Evolutionary conservation across 2,113 vertebrate species (phyloP).

Genomic region (Cynopterus brachyotis): DNA sequence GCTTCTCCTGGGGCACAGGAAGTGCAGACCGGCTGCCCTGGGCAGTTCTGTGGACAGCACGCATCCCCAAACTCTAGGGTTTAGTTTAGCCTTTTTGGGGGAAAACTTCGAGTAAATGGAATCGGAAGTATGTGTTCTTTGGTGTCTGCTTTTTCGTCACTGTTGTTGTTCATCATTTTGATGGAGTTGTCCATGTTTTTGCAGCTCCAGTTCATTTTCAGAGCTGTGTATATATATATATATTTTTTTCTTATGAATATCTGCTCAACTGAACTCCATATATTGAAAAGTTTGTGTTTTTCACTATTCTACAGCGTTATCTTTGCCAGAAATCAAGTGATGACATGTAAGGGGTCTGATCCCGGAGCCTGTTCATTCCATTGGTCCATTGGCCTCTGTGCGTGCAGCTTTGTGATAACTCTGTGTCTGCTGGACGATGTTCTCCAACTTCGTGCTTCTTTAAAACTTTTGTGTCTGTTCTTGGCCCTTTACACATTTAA

Average conservation of each 20-base stretch:
- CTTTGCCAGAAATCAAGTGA: neutral
- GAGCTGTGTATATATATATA: no score
- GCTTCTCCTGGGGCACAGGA: neutral
- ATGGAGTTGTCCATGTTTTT: rapidly evolving
- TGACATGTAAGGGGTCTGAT: neutral
- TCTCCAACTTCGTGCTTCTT: neutral
- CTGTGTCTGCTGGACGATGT: no score
- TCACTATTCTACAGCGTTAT: neutral
- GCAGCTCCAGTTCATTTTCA: neutral
- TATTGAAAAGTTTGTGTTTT: neutral
- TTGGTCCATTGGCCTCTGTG: neutral
- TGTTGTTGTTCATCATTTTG: neutral
- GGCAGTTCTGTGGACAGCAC: rapidly evolving
- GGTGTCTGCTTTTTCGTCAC: neutral
- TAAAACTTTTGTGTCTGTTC: neutral
- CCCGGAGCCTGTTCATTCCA: neutral
- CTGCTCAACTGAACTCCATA: no score
- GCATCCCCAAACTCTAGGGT: no score
- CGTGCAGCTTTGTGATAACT: neutral
- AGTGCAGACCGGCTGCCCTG: neutral
- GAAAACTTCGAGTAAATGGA: no score
- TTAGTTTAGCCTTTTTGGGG: neutral
- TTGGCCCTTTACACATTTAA: neutral
- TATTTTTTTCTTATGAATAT: no score
- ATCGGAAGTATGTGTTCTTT: neutral